Evolutionary conservation across 2,113 vertebrate genomes (phyloP), one percentile per base, ranked within the genome.

Genomic region (Vicugna pacos): DNA sequence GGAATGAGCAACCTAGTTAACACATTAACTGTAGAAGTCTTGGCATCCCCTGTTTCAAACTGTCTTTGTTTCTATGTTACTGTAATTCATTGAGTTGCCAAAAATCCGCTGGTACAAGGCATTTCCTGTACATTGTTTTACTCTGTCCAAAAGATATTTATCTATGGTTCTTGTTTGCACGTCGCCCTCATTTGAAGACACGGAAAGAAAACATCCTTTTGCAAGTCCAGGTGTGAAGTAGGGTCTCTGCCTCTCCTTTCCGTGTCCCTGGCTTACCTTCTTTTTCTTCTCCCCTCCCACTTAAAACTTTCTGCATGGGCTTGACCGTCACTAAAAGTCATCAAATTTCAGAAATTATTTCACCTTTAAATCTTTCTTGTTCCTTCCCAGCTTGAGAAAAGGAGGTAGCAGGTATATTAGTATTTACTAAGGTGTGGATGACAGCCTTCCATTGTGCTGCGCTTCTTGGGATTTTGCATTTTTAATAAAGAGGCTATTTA

Each of bases 41-140:
- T 70, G 70, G 60, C 95, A 95, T 89, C 72, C 56, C 50, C 54
- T 46, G 8, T 91, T 79, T 82, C 67, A 82, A 77, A 60, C 81
- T 86, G 19, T 92, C 64, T 93, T 20, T 79, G 42, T 88, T 60
- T 90, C 77, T 62, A 0, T 62, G 50, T 81, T 92, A 81, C 72
- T 87, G 92, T 35, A 67, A 24, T 85, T 76, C 72, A 46, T 1
- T 48, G 52, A 79, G 50, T 91, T 96, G 88, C 83, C 86, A 84
- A 88, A 95, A 93, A 54, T 75, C 46, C 80, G 62, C 30, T 80
- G 89, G 54, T 80, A 96, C 77, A 92, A 95, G 93, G 90, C 88
- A 96, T 95, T 97, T 97, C 93, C 97, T 96, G 89, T 77, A 35
- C 38, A 77, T 95, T 96, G 94, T 87, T 92, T 96, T 69, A 65